A percentile compares a stretch with the other conserved stretches of the same genome.
These are phyloP conservation scores for Drosophila burlai DNA, from an alignment of 1,140 invertebrate genomes.

Conservation along the genomic window DNA sequence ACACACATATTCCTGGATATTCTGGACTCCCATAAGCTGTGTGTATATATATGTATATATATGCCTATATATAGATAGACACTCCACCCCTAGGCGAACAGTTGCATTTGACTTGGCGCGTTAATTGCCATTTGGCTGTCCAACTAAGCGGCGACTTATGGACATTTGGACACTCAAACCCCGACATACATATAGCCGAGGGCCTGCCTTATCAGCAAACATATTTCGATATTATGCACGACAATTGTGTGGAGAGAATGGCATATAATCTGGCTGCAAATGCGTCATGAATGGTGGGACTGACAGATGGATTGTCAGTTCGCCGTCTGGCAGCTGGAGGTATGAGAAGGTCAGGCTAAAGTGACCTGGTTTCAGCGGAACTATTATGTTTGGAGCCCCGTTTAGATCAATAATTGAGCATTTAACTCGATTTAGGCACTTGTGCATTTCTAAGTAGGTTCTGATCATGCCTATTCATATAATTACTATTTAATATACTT, in stretches of 20 bases:
- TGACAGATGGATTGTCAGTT: slow-evolving; percentile 40
- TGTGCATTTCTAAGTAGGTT: neutral
- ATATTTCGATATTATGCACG: slow-evolving; percentile 75
- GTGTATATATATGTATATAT: slow-evolving; percentile 1
- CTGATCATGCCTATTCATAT: too few species aligned
- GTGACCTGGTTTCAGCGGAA: slow-evolving; percentile 20
- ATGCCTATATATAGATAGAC: neutral
- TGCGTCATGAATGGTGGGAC: slow-evolving; percentile 53
- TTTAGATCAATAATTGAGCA: neutral
- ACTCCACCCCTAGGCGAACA: slow-evolving; percentile 14
- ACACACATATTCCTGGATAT: slow-evolving; percentile 24
- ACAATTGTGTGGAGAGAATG: slow-evolving; percentile 65
- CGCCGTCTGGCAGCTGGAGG: neutral
- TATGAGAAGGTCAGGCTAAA: slow-evolving; percentile 6
- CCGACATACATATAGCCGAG: slow-evolving; percentile 41
- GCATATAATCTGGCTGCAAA: slow-evolving; percentile 73
- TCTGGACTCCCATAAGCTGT: slow-evolving; percentile 11
- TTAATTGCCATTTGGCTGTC: slow-evolving; percentile 72
- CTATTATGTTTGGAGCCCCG: neutral
- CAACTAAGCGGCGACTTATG: slow-evolving; percentile 39
- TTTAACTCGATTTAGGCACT: neutral
- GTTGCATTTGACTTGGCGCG: slow-evolving; percentile 76
- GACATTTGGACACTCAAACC: slow-evolving; percentile 16
- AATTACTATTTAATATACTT: neutral
- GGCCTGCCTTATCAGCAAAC: slow-evolving; percentile 65